Evolutionary conservation across 2,113 vertebrate genomes (phyloP).

Genomic region (Rhabdomys dilectus): DNA sequence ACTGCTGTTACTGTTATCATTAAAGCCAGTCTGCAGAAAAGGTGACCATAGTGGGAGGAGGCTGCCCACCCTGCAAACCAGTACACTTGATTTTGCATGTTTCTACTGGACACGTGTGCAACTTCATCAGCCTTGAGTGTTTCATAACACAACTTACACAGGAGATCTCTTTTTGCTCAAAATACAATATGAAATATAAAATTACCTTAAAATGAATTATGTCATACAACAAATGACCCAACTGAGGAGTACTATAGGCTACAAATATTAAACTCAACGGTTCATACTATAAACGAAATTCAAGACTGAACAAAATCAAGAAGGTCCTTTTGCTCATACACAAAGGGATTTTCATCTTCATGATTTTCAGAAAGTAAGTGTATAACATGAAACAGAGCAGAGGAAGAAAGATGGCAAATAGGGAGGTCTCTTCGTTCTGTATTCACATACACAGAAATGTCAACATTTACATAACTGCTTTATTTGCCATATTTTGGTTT

Average conservation of each 20-base stretch:
- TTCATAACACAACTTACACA: constrained; percentile 48
- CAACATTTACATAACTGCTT: constrained; percentile 47
- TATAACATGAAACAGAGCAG: constrained; percentile 37
- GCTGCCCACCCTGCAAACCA: not conserved
- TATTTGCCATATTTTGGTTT: constrained; percentile 34
- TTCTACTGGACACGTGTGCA: not conserved
- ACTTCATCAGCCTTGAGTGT: not conserved
- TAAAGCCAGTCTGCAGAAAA: constrained; percentile 56
- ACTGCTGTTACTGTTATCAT: constrained; percentile 23
- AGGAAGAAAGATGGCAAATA: constrained; percentile 52
- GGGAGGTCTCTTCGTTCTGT: constrained; percentile 12
- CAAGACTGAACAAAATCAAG: constrained; percentile 28
- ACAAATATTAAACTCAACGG: constrained; percentile 43
- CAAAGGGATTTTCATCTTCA: constrained; percentile 38
- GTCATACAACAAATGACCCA: constrained; percentile 41
- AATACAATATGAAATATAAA: constrained; percentile 58
- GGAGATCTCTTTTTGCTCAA: constrained; percentile 55
- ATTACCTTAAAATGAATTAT: constrained; percentile 64
- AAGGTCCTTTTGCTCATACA: not conserved
- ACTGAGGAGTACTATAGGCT: constrained; percentile 39
- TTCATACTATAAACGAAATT: constrained; percentile 59
- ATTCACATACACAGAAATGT: not conserved
- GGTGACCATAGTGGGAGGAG: constrained; percentile 5
- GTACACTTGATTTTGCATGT: not conserved
- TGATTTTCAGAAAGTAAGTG: constrained; percentile 40